Evolutionary conservation across 2,888 invertebrate genomes (phyloP).

Genomic region (Dolomedes plantarius): DNA sequence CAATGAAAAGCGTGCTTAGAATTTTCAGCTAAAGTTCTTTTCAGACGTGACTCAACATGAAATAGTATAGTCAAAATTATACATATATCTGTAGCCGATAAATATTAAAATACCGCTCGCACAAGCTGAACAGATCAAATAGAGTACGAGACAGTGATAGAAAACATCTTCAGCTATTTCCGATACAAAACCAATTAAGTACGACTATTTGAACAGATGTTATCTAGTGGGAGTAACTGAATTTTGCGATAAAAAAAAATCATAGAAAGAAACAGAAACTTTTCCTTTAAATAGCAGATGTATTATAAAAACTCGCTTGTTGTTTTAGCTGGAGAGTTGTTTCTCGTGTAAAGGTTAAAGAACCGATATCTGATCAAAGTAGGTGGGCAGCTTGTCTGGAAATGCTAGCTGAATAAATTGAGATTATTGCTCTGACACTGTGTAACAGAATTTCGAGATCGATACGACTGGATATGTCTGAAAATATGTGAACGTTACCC

Average conservation of each 20-base stretch:
- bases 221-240: background rate
- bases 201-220: conserved; percentile 47
- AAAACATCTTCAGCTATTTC: conserved; percentile 56
- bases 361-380: conserved; percentile 45
- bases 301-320: conserved; percentile 52
- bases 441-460: background rate
- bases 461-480: too few relatives aligned
- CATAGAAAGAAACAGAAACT: background rate
- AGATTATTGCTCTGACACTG: too few relatives aligned
- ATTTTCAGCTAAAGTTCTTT: conserved; percentile 3
- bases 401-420: background rate
- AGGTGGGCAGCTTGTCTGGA: background rate
- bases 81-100: conserved; percentile 35
- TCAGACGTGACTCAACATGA: conserved; percentile 46
- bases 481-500: too few relatives aligned
- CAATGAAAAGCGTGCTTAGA: background rate
- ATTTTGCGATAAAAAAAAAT: background rate
- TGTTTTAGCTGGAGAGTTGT: conserved; percentile 54
- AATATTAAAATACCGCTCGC: conserved; percentile 36
- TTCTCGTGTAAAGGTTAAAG: conserved; percentile 50
- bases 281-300: background rate
- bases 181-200: conserved; percentile 61
- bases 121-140: conserved; percentile 36
- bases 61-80: conserved; percentile 29
- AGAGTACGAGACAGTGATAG: conserved; percentile 17